Percentiles rank a stretch among this genome's conserved stretches.
phyloP scores from a whole-genome alignment of 2,797 vertebrate genomes.

The Cetoscarus ocellatus region DNA sequence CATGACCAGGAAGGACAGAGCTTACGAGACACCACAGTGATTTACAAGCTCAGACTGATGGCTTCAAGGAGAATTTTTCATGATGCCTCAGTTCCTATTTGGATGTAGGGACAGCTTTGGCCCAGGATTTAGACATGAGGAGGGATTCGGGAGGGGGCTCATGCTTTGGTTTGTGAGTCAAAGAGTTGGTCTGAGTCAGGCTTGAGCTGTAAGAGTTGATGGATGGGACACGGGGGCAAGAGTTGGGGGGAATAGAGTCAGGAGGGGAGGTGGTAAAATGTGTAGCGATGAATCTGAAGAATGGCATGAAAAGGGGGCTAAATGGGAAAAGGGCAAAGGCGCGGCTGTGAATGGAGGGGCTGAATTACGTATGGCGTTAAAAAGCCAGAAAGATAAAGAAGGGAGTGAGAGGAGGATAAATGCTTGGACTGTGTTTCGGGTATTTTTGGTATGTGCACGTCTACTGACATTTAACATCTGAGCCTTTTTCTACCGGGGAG shows the following conservation, averaged over 20 bases:
- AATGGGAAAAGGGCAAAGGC: constrained; percentile 61
- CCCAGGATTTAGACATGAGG: constrained; percentile 17
- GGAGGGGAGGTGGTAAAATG: constrained; percentile 69
- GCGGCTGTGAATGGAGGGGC: constrained; percentile 48
- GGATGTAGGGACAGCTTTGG: constrained; percentile 18
- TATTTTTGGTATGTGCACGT: constrained; percentile 66
- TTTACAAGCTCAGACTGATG: constrained; percentile 47
- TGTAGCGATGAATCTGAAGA: constrained; percentile 68
- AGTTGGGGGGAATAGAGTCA: constrained; percentile 46
- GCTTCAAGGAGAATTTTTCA: constrained; percentile 29
- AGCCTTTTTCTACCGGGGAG: constrained; percentile 27
- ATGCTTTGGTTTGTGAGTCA: constrained; percentile 69
- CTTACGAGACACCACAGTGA: constrained; percentile 36
- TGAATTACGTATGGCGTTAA: constrained; percentile 47
- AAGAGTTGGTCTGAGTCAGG: constrained; percentile 59
- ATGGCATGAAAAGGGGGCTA: constrained; percentile 74
- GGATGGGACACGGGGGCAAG: constrained; percentile 65
- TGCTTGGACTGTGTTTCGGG: constrained; percentile 42
- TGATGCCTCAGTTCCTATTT: constrained; percentile 49
- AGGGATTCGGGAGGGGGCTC: constrained; percentile 5
- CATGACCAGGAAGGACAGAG: constrained; percentile 28
- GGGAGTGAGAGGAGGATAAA: constrained; percentile 56
- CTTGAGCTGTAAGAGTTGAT: constrained; percentile 54
- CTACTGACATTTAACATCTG: constrained; percentile 62
- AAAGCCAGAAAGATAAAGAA: constrained; percentile 56